These are phyloP conservation scores for Argyra leucocephala DNA, from an alignment of 2,888 invertebrate genomes.

Conservation along the genomic window DNA sequence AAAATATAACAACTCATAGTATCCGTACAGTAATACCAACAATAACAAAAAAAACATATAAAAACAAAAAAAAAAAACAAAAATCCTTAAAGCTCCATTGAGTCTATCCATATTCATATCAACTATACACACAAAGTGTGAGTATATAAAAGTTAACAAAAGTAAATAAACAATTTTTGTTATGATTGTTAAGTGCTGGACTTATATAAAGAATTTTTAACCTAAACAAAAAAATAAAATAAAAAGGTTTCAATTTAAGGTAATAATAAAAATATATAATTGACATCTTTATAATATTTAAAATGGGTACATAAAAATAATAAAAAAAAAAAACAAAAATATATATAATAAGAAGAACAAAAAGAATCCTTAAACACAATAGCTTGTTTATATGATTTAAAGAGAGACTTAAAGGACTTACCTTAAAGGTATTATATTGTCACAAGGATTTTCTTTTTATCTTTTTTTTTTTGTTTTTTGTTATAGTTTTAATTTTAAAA, in stretches of 20 bases:
- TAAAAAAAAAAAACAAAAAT: not conserved
- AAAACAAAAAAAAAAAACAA: too few species aligned
- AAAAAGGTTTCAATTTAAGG: slow-evolving; percentile 6
- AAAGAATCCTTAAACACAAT: not conserved
- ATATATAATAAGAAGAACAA: not conserved
- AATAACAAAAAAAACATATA: too few species aligned
- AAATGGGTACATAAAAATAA: not conserved
- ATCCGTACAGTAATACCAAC: too few species aligned
- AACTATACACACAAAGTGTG: not conserved
- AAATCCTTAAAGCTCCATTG: slow-evolving; percentile 1
- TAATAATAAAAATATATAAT: slow-evolving; percentile 6
- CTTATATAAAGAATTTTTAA: too few species aligned
- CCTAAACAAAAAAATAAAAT: not conserved
- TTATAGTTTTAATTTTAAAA: too few species aligned
- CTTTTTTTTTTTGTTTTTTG: too few species aligned
- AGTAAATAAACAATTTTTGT: slow-evolving; percentile 6
- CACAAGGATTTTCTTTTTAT: too few species aligned
- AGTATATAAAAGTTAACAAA: not conserved
- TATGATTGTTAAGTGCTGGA: not conserved
- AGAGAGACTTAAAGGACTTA: not conserved
- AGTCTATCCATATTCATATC: not conserved
- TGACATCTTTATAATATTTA: slow-evolving; percentile 3
- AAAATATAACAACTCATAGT: too few species aligned
- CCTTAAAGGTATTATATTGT: too few species aligned
- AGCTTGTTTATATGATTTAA: not conserved